These are phyloP conservation scores for Zygaena filipendulae DNA, from an alignment of 2,888 invertebrate genomes.

Conservation along the genomic window DNA sequence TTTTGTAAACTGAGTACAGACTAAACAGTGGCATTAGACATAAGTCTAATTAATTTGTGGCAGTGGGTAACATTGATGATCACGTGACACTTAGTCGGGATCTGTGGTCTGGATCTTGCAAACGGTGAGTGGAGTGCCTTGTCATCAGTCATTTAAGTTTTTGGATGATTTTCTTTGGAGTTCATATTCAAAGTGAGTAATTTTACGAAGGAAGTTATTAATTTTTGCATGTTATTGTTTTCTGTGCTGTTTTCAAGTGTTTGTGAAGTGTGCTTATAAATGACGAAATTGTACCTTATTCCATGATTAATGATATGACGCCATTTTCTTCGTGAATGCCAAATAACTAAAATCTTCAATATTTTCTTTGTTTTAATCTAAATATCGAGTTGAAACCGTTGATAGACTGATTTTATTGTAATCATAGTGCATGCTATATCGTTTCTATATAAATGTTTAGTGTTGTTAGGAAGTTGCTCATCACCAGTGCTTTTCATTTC, in stretches of 20 bases:
- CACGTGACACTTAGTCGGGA: conserved; percentile 36
- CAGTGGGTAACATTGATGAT: no score
- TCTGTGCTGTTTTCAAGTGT: conserved; percentile 39
- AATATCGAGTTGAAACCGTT: no score
- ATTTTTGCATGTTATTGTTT: conserved; percentile 35
- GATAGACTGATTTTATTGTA: no score
- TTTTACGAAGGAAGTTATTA: conserved; percentile 38
- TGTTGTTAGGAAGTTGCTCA: no score
- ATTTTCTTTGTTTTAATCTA: conserved; percentile 41
- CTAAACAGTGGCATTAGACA: no score
- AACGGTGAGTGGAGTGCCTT: conserved; percentile 70
- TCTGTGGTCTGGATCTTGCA: conserved; percentile 69
- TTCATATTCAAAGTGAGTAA: conserved; percentile 68
- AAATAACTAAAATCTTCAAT: conserved; percentile 59
- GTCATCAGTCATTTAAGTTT: conserved; percentile 66
- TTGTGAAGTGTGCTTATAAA: conserved; percentile 43
- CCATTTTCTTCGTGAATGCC: conserved; percentile 70
- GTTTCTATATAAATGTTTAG: no score
- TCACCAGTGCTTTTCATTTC: no score
- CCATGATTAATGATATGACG: conserved; percentile 68
- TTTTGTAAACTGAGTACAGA: no score
- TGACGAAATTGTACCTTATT: conserved; percentile 67
- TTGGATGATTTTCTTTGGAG: conserved; percentile 69
- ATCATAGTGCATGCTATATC: no score
- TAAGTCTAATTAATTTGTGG: no score